phyloP scores from a whole-genome alignment of 2,113 vertebrate genomes.

The Cranoglanis bouderius region DNA sequence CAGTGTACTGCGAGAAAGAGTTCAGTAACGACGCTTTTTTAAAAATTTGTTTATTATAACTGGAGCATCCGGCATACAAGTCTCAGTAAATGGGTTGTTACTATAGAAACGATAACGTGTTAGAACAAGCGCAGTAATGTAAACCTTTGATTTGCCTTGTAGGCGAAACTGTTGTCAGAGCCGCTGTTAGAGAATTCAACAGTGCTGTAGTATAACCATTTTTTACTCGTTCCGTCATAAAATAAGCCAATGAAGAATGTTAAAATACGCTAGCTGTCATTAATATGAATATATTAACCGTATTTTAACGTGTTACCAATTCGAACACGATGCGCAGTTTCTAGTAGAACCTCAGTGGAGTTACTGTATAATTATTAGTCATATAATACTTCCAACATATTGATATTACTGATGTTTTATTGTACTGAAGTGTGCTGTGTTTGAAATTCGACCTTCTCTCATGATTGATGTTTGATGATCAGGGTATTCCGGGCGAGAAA shows the following conservation, averaged over 20 bases:
- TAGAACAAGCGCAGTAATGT: no score
- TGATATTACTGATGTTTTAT: not conserved
- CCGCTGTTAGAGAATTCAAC: no score
- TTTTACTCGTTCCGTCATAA: no score
- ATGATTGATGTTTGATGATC: conserved; percentile 3
- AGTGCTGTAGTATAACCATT: no score
- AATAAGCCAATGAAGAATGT: not conserved
- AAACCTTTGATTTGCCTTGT: no score
- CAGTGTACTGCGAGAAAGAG: no score
- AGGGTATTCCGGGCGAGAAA: conserved; percentile 86
- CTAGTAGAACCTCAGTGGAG: not conserved
- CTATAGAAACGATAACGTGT: no score
- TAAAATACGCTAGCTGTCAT: not conserved
- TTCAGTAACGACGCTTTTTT: no score
- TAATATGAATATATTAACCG: not conserved
- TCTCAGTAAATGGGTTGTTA: no score
- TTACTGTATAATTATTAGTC: not conserved
- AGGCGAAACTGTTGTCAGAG: no score
- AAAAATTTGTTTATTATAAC: no score
- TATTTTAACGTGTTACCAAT: not conserved
- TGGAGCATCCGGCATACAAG: no score
- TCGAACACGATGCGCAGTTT: not conserved
- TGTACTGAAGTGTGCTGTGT: not conserved
- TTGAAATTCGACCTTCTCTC: not conserved
- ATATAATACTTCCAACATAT: not conserved